Evolutionary conservation across 2,113 vertebrate genomes (phyloP).

Genomic region (Ammodytes dubius): DNA sequence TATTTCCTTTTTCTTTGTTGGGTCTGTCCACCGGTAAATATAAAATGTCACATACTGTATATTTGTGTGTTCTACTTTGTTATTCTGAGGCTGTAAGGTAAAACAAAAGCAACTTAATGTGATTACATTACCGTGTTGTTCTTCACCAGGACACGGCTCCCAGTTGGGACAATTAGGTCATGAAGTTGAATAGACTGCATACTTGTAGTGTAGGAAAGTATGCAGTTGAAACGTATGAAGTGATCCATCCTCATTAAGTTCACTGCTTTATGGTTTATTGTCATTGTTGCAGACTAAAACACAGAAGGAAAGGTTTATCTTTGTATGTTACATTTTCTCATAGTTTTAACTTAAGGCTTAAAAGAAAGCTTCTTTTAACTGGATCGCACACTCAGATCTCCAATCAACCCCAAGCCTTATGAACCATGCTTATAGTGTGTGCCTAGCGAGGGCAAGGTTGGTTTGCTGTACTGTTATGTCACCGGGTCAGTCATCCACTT

Average conservation of each 20-base stretch:
- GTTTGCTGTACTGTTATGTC: too few species aligned
- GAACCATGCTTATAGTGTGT: too few species aligned
- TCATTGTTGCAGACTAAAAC: background rate
- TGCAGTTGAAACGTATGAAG: background rate
- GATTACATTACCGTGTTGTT: background rate
- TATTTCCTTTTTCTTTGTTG: background rate
- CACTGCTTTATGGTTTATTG: background rate
- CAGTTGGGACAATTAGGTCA: slow-evolving; percentile 6
- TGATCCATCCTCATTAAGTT: background rate
- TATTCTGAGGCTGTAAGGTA: background rate
- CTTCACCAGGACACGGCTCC: background rate
- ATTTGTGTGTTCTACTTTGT: background rate
- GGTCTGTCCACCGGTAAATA: background rate
- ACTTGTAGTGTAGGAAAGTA: background rate
- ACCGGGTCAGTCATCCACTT: too few species aligned
- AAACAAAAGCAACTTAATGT: background rate
- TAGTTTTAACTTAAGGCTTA: too few species aligned
- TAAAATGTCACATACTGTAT: background rate
- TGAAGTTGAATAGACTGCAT: background rate
- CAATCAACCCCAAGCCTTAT: too few species aligned
- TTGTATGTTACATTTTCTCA: too few species aligned
- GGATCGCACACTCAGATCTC: too few species aligned
- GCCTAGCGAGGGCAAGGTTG: too few species aligned
- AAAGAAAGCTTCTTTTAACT: too few species aligned
- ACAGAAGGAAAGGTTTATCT: too few species aligned